Base-by-base conservation (phyloP, 2,888 invertebrate species). In the Bombylius discolor region DNA sequence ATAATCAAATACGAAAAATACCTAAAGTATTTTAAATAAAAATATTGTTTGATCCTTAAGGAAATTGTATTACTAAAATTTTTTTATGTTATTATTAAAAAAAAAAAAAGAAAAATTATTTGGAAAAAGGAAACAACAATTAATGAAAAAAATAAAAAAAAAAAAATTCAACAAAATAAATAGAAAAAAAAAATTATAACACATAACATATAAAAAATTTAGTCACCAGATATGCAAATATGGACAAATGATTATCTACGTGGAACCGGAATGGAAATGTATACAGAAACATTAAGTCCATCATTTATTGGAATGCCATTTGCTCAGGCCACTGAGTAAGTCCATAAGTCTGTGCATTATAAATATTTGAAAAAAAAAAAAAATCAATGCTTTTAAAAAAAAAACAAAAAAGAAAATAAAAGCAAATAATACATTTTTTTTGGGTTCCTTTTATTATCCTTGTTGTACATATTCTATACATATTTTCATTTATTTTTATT, bases 221-320 rank as follows among this genome's bases (percentile, higher is more conserved):
- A 95, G 94, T 92, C 92, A 76, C 89, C 89, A 80, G 89, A 90
- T 78, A 90, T 92, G 84, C 92, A 93, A 79, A 87, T 90, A 77
- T 98, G 97, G 97, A 93, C 95, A 82, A 95, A 97, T 83, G 96
- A 97, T 84, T 99, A 98, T 83, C 87, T 98, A 77, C 86, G 96
- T 73, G 98, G 98, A 75, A 97, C 98, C 69, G 97, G 97, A 72
- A 97, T 98, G 95, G 98, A 98, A 85, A 96, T 97, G 95, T 98
- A 98, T 83, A 98, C 97, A 72, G 96, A 97, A 81, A 93, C 91
- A 70, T 83, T 98, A 79, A 97, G 97, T 78, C 87, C 90, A 67
- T 89, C 96, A 68, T 98, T 98, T 85, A 89, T 93, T 78, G 94
- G 94, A 79, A 92, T 97, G 88, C 91, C 90, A 72, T 98, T 97